A percentile compares a stretch with the other conserved stretches of the same genome.
Evolutionary conservation across 2,888 invertebrate species (phyloP).

Genomic region (Steinernema carpocapsae): DNA sequence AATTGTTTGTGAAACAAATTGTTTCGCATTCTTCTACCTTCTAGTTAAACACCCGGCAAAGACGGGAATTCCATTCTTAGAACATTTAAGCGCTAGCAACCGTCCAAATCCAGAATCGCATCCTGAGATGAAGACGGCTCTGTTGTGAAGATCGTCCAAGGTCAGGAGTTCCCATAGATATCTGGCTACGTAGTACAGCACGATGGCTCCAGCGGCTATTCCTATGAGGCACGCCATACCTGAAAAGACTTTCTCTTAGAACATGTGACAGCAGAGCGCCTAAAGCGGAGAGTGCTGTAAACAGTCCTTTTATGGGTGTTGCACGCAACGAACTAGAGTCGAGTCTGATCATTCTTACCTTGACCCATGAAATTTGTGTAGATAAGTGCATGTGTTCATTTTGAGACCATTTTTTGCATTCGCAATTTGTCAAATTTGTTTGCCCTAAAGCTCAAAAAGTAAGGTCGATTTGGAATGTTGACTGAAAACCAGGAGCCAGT

Average conservation of each 20-base stretch:
- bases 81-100: constrained; percentile 67
- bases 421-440: no score
- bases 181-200: constrained; percentile 36
- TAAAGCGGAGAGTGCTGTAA: background rate
- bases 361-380: background rate
- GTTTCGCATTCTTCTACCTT: constrained; percentile 44
- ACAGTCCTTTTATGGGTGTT: background rate
- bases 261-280: background rate
- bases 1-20: constrained; percentile 1
- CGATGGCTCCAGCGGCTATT: background rate
- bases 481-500: background rate
- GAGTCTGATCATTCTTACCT: background rate
- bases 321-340: background rate
- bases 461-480: background rate
- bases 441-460: background rate
- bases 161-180: constrained; percentile 42
- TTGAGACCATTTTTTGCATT: no score
- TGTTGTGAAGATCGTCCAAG: constrained; percentile 37
- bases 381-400: background rate
- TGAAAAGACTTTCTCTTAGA: background rate
- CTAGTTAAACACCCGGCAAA: constrained; percentile 79
- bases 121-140: constrained; percentile 62
- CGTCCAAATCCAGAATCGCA: constrained; percentile 69
- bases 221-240: constrained; percentile 21
- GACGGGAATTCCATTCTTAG: constrained; percentile 78